Conservation (phyloP, 23 tunicate species). For the Trididemnum clinides region DNA sequence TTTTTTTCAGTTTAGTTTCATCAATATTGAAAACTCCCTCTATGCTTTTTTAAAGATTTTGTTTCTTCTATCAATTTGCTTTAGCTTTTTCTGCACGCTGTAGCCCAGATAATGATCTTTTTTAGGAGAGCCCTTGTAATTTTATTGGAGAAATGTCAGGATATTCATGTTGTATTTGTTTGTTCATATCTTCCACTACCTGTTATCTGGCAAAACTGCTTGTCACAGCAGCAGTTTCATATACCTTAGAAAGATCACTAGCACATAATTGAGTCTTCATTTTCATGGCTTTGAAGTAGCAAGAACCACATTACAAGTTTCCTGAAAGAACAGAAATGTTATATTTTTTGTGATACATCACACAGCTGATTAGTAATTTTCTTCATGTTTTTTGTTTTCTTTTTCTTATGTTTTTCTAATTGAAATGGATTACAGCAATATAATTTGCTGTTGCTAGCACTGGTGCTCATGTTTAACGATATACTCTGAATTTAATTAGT, state of each 20-base stretch:
- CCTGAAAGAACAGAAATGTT: background rate
- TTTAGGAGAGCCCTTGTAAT: background rate
- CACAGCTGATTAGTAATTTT: background rate
- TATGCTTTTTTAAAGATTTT: background rate
- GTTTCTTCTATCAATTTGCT: background rate
- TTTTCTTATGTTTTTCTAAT: background rate
- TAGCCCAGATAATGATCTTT: background rate
- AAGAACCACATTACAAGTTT: background rate
- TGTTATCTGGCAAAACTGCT: background rate
- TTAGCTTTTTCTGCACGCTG: background rate
- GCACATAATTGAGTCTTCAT: background rate
- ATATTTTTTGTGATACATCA: background rate
- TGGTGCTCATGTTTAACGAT: background rate
- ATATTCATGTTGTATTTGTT: background rate
- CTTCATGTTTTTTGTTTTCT: background rate
- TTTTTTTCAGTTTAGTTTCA: background rate
- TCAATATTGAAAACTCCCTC: background rate
- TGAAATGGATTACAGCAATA: background rate
- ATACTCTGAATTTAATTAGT: background rate
- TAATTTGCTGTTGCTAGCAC: background rate
- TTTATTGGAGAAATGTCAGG: background rate
- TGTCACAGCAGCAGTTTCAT: background rate
- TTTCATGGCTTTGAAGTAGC: background rate
- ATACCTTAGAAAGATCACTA: background rate
- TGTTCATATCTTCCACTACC: background rate